phyloP scores from a whole-genome alignment of 2,888 invertebrate genomes.

The Spisula solida region DNA sequence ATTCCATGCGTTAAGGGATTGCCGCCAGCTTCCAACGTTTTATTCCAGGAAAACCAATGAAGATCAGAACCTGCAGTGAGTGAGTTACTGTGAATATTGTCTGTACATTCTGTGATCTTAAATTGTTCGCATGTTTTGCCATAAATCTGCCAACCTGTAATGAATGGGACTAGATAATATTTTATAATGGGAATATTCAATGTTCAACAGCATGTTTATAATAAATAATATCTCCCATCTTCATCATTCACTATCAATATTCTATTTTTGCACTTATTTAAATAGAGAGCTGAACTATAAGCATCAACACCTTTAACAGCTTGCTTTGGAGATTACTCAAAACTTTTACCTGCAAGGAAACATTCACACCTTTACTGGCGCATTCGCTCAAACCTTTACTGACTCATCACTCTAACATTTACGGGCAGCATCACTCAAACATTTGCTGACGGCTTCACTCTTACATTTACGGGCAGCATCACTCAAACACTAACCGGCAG shows the following conservation, averaged over 20 bases:
- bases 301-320: too few species aligned
- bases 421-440: too few species aligned
- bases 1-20: neutral
- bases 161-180: neutral
- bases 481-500: too few species aligned
- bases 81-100: neutral
- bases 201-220: neutral
- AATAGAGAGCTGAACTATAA: neutral
- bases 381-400: too few species aligned
- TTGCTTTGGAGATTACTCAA: too few species aligned
- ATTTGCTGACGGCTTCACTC: too few species aligned
- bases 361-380: too few species aligned
- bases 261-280: neutral
- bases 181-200: neutral
- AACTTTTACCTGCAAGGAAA: too few species aligned
- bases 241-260: neutral
- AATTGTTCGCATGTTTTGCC: neutral
- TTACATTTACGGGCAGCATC: too few species aligned
- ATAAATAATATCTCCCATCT: neutral
- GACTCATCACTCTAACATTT: too few species aligned
- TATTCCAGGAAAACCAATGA: neutral
- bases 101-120: neutral
- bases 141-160: constrained; percentile 8
- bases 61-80: neutral
- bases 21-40: neutral